Evolutionary conservation across 2,797 vertebrate species (phyloP).

Genomic region (Bradypodion ventrale): DNA sequence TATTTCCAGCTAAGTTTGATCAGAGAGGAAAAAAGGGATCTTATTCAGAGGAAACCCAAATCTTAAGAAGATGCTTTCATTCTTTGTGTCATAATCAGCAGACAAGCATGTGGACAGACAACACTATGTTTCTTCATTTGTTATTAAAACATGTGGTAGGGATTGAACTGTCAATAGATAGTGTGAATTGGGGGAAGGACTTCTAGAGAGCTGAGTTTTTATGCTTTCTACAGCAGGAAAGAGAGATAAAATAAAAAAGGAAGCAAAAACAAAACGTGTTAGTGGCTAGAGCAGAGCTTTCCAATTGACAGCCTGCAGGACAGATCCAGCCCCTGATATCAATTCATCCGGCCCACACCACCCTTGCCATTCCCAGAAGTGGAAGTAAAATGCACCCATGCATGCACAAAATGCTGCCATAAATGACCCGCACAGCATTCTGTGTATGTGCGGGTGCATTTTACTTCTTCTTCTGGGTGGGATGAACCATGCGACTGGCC

Average conservation of each 20-base stretch:
- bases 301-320: too few species aligned
- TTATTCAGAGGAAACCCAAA: neutral
- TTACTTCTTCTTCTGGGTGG: too few species aligned
- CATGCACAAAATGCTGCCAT: too few species aligned
- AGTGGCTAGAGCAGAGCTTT: too few species aligned
- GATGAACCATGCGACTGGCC: too few species aligned
- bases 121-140: neutral
- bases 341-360: too few species aligned
- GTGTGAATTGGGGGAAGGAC: constrained; percentile 16
- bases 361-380: too few species aligned
- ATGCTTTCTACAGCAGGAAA: neutral
- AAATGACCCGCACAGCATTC: too few species aligned
- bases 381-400: too few species aligned
- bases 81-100: neutral
- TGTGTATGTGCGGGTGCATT: too few species aligned
- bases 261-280: neutral
- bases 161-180: neutral
- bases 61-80: neutral
- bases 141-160: neutral
- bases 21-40: neutral
- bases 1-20: neutral
- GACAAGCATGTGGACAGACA: neutral
- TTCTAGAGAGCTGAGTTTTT: neutral
- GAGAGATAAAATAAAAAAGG: neutral
- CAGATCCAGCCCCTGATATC: too few species aligned